Evolutionary conservation across 2,113 vertebrate genomes (phyloP).

Genomic region (Centropristis striata): DNA sequence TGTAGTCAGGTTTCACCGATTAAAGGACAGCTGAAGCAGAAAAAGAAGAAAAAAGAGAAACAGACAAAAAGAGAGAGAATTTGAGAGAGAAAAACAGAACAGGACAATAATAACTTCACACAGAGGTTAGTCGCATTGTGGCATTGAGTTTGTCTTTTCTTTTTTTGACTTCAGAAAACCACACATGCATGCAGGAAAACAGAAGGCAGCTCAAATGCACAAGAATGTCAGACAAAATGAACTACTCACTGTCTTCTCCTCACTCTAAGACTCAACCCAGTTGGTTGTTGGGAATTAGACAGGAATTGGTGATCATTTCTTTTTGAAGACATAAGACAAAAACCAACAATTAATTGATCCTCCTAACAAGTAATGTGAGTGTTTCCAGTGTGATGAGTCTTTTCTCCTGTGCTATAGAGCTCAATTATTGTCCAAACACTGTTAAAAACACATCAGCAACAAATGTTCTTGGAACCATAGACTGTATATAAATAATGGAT

Average conservation of each 20-base stretch:
- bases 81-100: not conserved
- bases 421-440: not conserved
- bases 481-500: too few relatives aligned
- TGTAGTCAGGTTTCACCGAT: slow-evolving; percentile 7
- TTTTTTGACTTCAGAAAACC: slow-evolving; percentile 22
- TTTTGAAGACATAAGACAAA: too few relatives aligned
- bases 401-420: not conserved
- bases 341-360: not conserved
- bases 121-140: slow-evolving; percentile 9
- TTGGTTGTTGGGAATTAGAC: too few relatives aligned
- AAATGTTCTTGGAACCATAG: not conserved
- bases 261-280: not conserved
- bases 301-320: too few relatives aligned
- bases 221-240: slow-evolving; percentile 8
- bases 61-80: not conserved
- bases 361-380: not conserved
- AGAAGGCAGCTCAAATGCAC: slow-evolving; percentile 1
- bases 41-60: slow-evolving; percentile 9
- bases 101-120: slow-evolving; percentile 36
- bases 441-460: not conserved
- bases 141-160: slow-evolving; percentile 19
- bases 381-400: not conserved
- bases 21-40: slow-evolving; percentile 28
- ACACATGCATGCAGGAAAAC: not conserved
- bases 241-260: not conserved